Percentiles rank a stretch among this genome's conserved stretches.
Evolutionary conservation across 2,797 vertebrate genomes (phyloP).

Genomic region (Muscicapa comitata): DNA sequence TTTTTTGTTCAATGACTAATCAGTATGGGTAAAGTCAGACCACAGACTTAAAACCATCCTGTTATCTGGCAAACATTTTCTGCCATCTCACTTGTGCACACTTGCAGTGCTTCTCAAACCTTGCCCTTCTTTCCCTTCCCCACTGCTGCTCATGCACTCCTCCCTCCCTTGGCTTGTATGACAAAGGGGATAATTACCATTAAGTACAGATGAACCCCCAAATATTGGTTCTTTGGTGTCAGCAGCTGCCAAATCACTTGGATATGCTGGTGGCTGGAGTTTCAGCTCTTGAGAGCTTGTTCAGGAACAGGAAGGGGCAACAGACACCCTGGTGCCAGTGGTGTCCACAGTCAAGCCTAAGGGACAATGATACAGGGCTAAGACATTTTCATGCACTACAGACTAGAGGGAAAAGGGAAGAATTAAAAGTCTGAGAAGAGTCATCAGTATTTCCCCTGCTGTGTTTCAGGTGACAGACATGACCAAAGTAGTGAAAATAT

Average conservation of each 20-base stretch:
- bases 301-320: not conserved
- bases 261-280: not conserved
- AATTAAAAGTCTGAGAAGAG: not conserved
- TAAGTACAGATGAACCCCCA: not conserved
- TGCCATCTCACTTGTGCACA: accelerated
- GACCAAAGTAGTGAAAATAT: not conserved
- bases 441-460: not conserved
- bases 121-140: not conserved
- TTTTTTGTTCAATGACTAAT: not conserved
- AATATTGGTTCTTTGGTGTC: not conserved
- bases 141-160: not conserved
- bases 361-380: not conserved
- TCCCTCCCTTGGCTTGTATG: accelerated
- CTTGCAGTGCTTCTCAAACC: not conserved
- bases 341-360: not conserved
- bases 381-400: not conserved
- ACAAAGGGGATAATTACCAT: not conserved
- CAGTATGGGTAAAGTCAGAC: not conserved
- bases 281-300: accelerated
- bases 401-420: not conserved
- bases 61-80: not conserved
- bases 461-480: not conserved
- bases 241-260: not conserved
- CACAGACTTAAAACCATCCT: not conserved
- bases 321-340: not conserved